Conservation (phyloP, 92 coral and sea anemone genomes). For the Metridium senile region DNA sequence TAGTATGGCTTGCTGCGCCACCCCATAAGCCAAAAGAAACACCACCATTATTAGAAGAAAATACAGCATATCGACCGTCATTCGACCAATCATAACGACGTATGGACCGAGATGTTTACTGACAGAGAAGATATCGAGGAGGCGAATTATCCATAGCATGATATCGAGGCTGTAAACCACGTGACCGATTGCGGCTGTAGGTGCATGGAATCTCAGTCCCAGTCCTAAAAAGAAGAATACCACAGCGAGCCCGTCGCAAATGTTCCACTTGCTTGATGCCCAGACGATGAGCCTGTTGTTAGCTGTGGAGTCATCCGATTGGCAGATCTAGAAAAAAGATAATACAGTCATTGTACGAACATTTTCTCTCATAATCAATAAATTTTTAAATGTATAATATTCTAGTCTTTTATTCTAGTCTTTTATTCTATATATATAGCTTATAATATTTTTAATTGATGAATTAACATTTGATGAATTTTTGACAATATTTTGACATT, state of each 20-base stretch:
- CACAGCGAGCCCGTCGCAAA: slow-evolving; percentile 85
- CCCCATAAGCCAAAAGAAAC: slow-evolving; percentile 86
- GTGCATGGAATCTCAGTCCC: slow-evolving; percentile 66
- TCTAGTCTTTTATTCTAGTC: too few species aligned
- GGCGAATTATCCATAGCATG: slow-evolving; percentile 89
- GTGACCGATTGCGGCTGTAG: slow-evolving; percentile 81
- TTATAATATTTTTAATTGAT: too few species aligned
- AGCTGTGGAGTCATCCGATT: slow-evolving; percentile 65
- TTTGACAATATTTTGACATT: too few species aligned
- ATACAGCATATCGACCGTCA: slow-evolving; percentile 85
- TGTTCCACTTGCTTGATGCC: slow-evolving; percentile 91
- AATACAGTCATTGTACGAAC: neutral
- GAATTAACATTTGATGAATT: too few species aligned
- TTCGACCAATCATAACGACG: slow-evolving; percentile 89
- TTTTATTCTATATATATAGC: too few species aligned
- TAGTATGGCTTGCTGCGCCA: slow-evolving; percentile 87
- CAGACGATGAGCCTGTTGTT: slow-evolving; percentile 61
- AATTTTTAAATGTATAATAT: too few species aligned
- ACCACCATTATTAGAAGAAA: slow-evolving; percentile 78
- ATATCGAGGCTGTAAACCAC: slow-evolving; percentile 85
- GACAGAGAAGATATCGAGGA: slow-evolving; percentile 82
- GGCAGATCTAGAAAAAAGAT: slow-evolving; percentile 56
- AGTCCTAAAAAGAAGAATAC: slow-evolving; percentile 74
- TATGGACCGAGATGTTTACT: slow-evolving; percentile 89
- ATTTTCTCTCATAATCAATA: too few species aligned